Evolutionary conservation across 2,888 invertebrate species (phyloP).

Genomic region (Ptycholaimellus sp.): DNA sequence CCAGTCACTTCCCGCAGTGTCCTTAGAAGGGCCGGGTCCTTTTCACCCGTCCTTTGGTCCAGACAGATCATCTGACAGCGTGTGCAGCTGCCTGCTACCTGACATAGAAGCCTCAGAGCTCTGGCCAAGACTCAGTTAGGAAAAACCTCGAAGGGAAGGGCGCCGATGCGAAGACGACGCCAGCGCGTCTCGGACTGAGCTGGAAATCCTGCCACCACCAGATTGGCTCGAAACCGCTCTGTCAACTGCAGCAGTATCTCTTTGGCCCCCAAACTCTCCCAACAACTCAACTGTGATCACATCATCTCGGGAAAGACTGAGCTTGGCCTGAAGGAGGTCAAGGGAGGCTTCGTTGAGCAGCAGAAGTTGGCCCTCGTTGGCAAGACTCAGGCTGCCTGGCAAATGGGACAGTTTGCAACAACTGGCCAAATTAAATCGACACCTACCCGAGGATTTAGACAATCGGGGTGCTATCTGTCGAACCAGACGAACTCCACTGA

Average conservation of each 20-base stretch:
- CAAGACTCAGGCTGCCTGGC: slow-evolving; percentile 28
- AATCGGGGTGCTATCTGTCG: slow-evolving; percentile 14
- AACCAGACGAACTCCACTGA: slow-evolving; percentile 35
- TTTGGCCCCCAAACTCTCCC: too few species aligned
- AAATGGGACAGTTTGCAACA: background rate
- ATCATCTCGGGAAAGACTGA: slow-evolving; percentile 31
- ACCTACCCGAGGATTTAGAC: too few species aligned
- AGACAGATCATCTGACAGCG: slow-evolving; percentile 89
- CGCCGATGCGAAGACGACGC: slow-evolving; percentile 41
- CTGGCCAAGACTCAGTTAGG: background rate
- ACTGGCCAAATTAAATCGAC: slow-evolving; percentile 5
- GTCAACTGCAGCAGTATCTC: too few species aligned
- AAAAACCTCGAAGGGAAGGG: slow-evolving; percentile 13
- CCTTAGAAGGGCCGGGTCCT: slow-evolving; percentile 20
- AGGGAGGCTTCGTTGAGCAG: slow-evolving; percentile 55
- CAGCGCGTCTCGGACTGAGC: slow-evolving; percentile 57
- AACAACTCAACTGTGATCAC: too few species aligned
- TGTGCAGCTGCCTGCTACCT: slow-evolving; percentile 43
- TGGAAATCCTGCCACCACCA: slow-evolving; percentile 45
- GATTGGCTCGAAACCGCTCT: slow-evolving; percentile 65
- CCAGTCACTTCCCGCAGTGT: slow-evolving; percentile 19
- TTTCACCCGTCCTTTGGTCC: slow-evolving; percentile 56
- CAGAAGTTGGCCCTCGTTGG: slow-evolving; percentile 63
- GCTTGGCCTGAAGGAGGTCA: slow-evolving; percentile 32
- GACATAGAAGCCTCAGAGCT: slow-evolving; percentile 2